Evolutionary conservation across 30 jellyfish, hydroid and myxozoan species (phyloP), one percentile per base, ranked within the genome.

Genomic region (Hydractinia echinata): DNA sequence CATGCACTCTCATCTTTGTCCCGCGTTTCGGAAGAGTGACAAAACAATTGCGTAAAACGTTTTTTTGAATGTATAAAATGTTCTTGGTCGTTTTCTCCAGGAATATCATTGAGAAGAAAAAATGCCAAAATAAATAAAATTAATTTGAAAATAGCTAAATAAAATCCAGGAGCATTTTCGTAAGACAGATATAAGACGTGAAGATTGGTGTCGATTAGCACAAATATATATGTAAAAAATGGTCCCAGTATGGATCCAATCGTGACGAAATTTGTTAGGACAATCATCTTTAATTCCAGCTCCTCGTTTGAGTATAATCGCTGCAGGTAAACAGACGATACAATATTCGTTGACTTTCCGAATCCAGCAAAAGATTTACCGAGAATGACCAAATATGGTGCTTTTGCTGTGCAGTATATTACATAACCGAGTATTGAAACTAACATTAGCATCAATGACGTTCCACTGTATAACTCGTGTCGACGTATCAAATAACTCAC

Each of bases 221-320:
- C 14, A 21, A 67, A 67, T 10, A 67, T 15, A 21, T 13, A 67
- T 13, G 78, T 13, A 11, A 67, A 67, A 15, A 20, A 15, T 10
- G 78, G 78, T 11, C 78, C 78, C n/a, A 67, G 11, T 11, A 67
- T 30, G 78, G 78, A 13, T 13, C 78, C 78, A 67, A 67, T 13
- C 11, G 78, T 67, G 21, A 67, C 78, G 4, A 67, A 67, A 21
- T 67, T 67, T 30, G 78, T 10, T 30, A 67, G 4, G 4, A 67
- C 51, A 21, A 21, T 20, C 19, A 13, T 67, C 21, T 67, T 67
- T 10, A 13, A 20, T 11, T 13, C 20, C 78, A 67, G 50, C 14
- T 67, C 78, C 11, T 67, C 78, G 14, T 20, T 48, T 13, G 78
- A 21, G 3, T 13, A 67, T 13, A 67, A 20, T 30, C 21, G n/a